Conservation (phyloP, 2,113 vertebrate genomes). For the Oreocharis arfaki region DNA sequence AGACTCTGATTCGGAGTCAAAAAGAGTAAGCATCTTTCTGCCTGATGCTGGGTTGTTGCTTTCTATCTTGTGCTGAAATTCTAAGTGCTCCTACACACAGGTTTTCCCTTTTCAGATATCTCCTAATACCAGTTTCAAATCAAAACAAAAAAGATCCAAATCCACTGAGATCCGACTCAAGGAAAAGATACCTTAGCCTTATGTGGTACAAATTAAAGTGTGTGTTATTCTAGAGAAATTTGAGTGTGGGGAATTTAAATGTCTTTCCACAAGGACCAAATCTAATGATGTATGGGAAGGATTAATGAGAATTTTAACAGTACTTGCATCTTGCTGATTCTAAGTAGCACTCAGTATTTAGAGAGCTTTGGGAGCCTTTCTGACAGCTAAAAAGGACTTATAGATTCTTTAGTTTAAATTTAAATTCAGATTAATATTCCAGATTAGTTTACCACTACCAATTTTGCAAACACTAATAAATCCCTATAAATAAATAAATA, state of each 20-base stretch:
- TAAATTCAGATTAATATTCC: neutral
- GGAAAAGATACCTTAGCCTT: neutral
- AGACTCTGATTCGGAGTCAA: neutral
- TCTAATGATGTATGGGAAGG: neutral
- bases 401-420: neutral
- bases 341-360: neutral
- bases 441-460: neutral
- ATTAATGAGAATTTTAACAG: neutral
- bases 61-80: neutral
- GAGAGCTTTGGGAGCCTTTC: neutral
- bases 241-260: neutral
- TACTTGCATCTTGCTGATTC: neutral
- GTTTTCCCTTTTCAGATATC: neutral
- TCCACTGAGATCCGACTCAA: neutral
- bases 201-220: neutral
- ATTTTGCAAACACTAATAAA: neutral
- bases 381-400: neutral
- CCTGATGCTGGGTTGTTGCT: neutral
- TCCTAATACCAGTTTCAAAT: neutral
- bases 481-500: too few relatives aligned
- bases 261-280: neutral
- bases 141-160: neutral
- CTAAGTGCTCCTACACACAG: neutral
- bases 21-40: neutral
- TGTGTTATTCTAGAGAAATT: neutral